phyloP scores from a whole-genome alignment of 1,140 invertebrate genomes.

The Drosophila obscura region DNA sequence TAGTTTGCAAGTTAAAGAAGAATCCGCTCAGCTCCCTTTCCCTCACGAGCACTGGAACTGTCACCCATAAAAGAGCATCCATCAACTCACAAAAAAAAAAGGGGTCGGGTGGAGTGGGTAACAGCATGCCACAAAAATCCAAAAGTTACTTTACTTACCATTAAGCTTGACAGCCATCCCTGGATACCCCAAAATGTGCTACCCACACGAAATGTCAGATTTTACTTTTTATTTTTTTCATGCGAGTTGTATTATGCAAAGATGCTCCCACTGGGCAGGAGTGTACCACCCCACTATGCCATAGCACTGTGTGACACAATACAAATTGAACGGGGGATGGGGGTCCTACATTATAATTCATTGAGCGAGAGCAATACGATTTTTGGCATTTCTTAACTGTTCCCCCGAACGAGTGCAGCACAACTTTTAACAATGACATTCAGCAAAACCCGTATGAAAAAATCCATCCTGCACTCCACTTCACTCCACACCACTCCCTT shows the following conservation, averaged over 20 bases:
- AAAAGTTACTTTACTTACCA: constrained; percentile 37
- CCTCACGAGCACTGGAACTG: neutral
- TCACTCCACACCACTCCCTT: neutral
- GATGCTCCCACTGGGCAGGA: constrained; percentile 3
- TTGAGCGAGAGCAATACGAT: constrained; percentile 58
- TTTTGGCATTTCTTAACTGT: constrained; percentile 57
- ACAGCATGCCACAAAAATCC: neutral
- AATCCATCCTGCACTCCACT: neutral
- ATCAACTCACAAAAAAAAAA: neutral
- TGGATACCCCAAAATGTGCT: neutral
- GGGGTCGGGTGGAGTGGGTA: no score
- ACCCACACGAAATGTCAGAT: constrained; percentile 9
- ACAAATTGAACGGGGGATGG: constrained; percentile 54
- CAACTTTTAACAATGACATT: constrained; percentile 69
- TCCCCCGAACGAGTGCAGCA: constrained; percentile 8
- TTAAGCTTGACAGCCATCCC: constrained; percentile 21
- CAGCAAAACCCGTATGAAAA: constrained; percentile 15
- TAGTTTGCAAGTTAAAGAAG: neutral
- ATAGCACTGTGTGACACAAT: constrained; percentile 31
- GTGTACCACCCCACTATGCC: neutral
- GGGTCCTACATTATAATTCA: constrained; percentile 69
- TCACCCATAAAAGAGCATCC: constrained; percentile 8
- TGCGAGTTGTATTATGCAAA: constrained; percentile 17
- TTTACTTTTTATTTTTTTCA: constrained; percentile 11
- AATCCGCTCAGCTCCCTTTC: no score